Evolutionary conservation across 2,113 vertebrate genomes (phyloP).

Genomic region (Ictalurus furcatus): DNA sequence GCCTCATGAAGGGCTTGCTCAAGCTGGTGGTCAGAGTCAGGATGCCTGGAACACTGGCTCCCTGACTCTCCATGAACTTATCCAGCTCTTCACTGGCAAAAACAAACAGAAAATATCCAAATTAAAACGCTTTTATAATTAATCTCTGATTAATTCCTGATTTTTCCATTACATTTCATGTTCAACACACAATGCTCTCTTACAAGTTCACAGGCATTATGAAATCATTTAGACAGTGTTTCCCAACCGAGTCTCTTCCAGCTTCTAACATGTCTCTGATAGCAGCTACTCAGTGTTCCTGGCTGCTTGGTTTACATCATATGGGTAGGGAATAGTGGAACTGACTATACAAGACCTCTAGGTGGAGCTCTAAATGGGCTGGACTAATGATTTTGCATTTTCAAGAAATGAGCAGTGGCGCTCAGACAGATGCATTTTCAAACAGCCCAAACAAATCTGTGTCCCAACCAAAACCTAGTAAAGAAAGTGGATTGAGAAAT

Average conservation of each 20-base stretch:
- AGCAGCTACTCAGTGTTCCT: too few species aligned
- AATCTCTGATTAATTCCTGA: not conserved
- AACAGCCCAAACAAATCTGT: not conserved
- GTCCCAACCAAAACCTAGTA: too few species aligned
- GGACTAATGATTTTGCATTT: not conserved
- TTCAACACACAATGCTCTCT: not conserved
- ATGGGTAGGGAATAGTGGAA: not conserved
- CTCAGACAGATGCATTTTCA: not conserved
- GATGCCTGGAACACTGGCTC: conserved; percentile 83
- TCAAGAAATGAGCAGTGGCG: too few species aligned
- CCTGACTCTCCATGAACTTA: conserved; percentile 95
- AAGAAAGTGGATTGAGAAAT: not conserved
- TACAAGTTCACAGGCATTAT: not conserved
- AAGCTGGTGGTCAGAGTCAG: conserved; percentile 92
- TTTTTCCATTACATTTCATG: not conserved
- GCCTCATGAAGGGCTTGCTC: conserved; percentile 95
- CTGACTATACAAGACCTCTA: not conserved
- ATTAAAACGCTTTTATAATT: not conserved
- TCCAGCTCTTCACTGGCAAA: conserved; percentile 87
- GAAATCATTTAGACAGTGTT: not conserved
- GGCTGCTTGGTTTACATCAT: too few species aligned
- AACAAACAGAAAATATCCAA: not conserved
- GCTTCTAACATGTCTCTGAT: not conserved
- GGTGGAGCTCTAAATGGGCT: not conserved
- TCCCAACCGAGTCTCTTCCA: not conserved